Percentiles rank a stretch among this genome's conserved stretches.
These are phyloP conservation scores for Ditylenchus dipsaci DNA, from an alignment of 1,140 invertebrate species.

Conservation along the genomic window DNA sequence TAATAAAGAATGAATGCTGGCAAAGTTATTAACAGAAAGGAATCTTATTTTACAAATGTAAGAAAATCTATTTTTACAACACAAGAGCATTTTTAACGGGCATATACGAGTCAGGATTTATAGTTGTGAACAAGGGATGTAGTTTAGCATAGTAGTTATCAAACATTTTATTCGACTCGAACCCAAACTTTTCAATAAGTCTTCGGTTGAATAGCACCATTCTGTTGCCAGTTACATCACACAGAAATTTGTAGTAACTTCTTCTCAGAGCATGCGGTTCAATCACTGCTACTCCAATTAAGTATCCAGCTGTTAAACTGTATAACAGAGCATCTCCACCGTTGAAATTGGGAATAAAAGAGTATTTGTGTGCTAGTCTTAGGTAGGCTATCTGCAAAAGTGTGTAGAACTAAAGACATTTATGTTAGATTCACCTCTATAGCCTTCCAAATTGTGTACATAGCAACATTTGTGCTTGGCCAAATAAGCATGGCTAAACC, in stretches of 20 bases:
- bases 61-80: not conserved
- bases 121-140: not conserved
- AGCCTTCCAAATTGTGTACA: slow-evolving; percentile 54
- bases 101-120: slow-evolving; percentile 8
- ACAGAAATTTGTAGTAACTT: slow-evolving; percentile 50
- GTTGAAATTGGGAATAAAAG: slow-evolving; percentile 41
- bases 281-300: slow-evolving; percentile 43
- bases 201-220: slow-evolving; percentile 25
- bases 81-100: not conserved
- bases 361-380: slow-evolving; percentile 32
- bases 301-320: slow-evolving; percentile 44
- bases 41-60: too few relatives aligned
- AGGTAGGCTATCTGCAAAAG: slow-evolving; percentile 43
- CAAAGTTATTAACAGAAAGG: too few relatives aligned
- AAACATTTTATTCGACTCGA: slow-evolving; percentile 20
- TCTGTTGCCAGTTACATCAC: slow-evolving; percentile 45
- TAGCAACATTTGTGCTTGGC: slow-evolving; percentile 47
- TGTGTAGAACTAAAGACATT: too few relatives aligned
- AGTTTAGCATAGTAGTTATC: slow-evolving; percentile 1
- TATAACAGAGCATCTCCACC: slow-evolving; percentile 50
- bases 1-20: too few relatives aligned
- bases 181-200: slow-evolving; percentile 19
- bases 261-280: slow-evolving; percentile 50
- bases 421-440: slow-evolving; percentile 41
- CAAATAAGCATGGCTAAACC: slow-evolving; percentile 34